These are phyloP conservation scores for Lepidothrix coronata DNA, from an alignment of 2,113 vertebrate species.

Conservation along the genomic window DNA sequence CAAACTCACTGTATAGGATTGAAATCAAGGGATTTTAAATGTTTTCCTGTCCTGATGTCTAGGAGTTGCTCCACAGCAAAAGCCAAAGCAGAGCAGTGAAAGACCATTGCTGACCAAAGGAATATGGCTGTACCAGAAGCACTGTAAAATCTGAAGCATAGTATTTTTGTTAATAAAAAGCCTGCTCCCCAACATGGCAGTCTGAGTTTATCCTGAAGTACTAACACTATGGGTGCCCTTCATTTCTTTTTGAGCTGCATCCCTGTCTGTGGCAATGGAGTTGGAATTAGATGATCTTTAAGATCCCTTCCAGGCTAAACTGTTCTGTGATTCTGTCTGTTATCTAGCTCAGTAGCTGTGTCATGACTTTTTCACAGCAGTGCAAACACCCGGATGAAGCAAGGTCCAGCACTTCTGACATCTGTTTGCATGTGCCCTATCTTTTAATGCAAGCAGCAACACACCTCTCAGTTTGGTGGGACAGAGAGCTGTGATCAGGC, in stretches of 20 bases:
- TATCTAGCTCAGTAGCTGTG: not conserved
- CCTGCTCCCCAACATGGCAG: not conserved
- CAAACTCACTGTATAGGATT: accelerated
- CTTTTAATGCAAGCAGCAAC: not conserved
- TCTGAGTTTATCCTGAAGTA: not conserved
- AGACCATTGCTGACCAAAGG: not conserved
- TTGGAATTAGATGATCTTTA: not conserved
- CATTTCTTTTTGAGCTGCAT: not conserved
- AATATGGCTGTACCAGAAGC: not conserved
- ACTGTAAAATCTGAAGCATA: not conserved
- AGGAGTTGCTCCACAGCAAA: not conserved
- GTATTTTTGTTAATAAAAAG: not conserved
- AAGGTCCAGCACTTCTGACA: not conserved
- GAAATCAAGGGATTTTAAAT: not conserved
- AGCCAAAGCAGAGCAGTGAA: not conserved
- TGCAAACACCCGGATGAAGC: accelerated
- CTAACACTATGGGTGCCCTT: not conserved
- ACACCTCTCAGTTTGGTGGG: not conserved
- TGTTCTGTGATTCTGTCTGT: not conserved
- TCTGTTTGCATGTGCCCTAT: not conserved
- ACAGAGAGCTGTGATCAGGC: not conserved
- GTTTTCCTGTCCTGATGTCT: not conserved
- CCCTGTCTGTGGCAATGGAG: not conserved
- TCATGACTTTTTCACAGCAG: not conserved
- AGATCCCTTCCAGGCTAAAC: not conserved